Evolutionary conservation across 2,797 vertebrate species (phyloP).

Genomic region (Onychomys leucogaster): DNA sequence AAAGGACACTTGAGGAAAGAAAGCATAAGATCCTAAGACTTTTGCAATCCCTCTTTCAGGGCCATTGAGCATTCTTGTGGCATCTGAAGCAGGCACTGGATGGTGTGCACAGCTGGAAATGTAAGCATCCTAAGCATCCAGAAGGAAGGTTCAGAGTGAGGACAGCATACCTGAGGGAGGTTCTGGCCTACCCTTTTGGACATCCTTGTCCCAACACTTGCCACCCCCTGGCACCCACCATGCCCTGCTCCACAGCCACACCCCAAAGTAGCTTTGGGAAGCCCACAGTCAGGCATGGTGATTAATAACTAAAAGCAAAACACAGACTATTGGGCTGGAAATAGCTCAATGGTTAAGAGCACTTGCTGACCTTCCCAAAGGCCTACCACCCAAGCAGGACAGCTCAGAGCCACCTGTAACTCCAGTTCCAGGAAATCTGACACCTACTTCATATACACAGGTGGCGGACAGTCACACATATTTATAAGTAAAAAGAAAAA

Average conservation of each 20-base stretch:
- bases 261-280: neutral
- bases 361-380: neutral
- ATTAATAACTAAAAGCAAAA: neutral
- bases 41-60: slow-evolving; percentile 58
- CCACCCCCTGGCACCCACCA: neutral
- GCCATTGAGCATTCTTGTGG: neutral
- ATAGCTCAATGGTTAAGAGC: neutral
- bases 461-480: neutral
- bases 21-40: slow-evolving; percentile 24
- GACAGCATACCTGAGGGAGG: neutral
- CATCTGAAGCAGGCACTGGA: neutral
- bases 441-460: too few species aligned
- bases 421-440: neutral
- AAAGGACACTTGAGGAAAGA: neutral
- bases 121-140: neutral
- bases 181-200: neutral
- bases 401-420: neutral
- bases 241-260: neutral
- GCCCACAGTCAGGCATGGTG: neutral
- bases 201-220: neutral
- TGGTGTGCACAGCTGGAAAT: neutral
- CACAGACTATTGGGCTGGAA: neutral
- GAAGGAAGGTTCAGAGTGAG: neutral
- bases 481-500: neutral
- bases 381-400: neutral